Evolutionary conservation across 2,888 invertebrate genomes (phyloP).

Genomic region (Lysandra coridon): DNA sequence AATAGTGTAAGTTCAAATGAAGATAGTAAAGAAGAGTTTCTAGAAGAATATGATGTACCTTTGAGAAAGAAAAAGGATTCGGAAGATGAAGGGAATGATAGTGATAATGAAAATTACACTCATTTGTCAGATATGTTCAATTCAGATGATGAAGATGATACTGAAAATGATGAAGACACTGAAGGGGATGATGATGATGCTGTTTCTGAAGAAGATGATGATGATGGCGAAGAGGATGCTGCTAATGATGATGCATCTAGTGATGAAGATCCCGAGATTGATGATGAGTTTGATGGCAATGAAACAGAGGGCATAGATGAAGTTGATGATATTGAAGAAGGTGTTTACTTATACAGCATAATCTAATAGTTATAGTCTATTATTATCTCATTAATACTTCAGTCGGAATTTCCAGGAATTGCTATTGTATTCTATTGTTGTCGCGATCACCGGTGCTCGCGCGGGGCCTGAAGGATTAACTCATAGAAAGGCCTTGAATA

Average conservation of each 20-base stretch:
- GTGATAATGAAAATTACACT: constrained; percentile 64
- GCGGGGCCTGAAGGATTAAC: too few species aligned
- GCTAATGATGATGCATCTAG: constrained; percentile 48
- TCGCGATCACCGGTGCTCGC: too few species aligned
- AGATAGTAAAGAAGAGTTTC: constrained; percentile 49
- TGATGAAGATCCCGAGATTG: constrained; percentile 26
- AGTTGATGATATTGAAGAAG: constrained; percentile 52
- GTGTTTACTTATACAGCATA: constrained; percentile 11
- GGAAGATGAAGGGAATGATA: constrained; percentile 60
- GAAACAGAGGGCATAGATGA: constrained; percentile 45
- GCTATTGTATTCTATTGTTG: too few species aligned
- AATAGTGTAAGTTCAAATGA: constrained; percentile 35
- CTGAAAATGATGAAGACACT: constrained; percentile 45
- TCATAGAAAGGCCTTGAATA: too few species aligned
- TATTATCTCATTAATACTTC: too few species aligned
- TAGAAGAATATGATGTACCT: constrained; percentile 67
- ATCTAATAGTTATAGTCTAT: too few species aligned
- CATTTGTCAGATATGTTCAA: constrained; percentile 68
- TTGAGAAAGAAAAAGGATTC: constrained; percentile 55
- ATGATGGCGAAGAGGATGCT: neutral
- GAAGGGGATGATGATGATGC: constrained; percentile 29
- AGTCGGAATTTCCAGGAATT: too few species aligned
- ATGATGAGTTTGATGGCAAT: constrained; percentile 40
- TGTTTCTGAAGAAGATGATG: constrained; percentile 11
- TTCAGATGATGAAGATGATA: constrained; percentile 55